Base-by-base conservation (phyloP, 2,888 invertebrate species). In the Amiota minor region DNA sequence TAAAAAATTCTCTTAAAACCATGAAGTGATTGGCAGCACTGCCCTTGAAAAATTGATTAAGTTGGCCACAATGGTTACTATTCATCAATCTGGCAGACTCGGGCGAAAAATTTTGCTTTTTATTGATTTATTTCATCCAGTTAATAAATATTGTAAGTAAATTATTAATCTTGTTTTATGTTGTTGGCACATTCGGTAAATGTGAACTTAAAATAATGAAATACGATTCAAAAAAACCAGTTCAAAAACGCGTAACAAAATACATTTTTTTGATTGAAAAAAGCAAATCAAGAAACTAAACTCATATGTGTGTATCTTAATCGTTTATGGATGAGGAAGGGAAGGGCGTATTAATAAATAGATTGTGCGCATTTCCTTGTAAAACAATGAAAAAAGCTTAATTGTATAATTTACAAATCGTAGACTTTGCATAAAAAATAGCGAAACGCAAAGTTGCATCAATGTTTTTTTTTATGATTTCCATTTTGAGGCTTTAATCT, bases 331-430 rank as follows among this genome's bases (percentile, higher is more conserved):
- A 35, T 35, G 35, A 6, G 64, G 64, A 14, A 12, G 65, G 47
- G 47, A 64, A 65, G 47, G 47, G 65, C 65, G 65, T 65, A 46
- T 47, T 65, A 12, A 45, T 9, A 68, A 68, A 68, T 23, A 9
- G 67, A 68, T 47, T 53, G 20, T 68, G 67, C 67, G 67, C 67
- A 68, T 68, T 68, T 50, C 50, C 49, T 23, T 18, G 53, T 50
- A n/a, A 53, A 65, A 65, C 47, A 16, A 64, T n/a, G 14, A 16
- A 64, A 46, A 45, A 65, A 65, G 16, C 47, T 65, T 47, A 62
- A 62, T 62, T 59, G 56, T 59, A 59, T 59, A 59, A 59, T 59
- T 59, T 59, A 20, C 56, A 16, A 59, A 9, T 59, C 11, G 56
- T 20, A 56, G 18, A n/a, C 56, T 56, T 23, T 23, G 18, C 16